A percentile compares a stretch with the other conserved stretches of the same genome.
Conservation (phyloP, 1,140 invertebrate species). For the Cardiocondyla obscurior region DNA sequence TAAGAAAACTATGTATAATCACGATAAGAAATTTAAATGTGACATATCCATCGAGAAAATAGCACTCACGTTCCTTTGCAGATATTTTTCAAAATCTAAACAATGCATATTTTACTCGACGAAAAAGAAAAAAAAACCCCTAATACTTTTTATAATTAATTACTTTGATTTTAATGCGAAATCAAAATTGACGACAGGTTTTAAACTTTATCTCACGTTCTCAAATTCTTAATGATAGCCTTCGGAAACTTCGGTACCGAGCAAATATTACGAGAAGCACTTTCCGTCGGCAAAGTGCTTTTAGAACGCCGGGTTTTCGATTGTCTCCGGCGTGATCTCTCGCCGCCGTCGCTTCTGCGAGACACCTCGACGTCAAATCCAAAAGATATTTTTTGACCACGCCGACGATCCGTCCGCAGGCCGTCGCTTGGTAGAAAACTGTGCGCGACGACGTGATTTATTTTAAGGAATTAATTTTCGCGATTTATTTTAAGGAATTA, state of each 20-base stretch:
- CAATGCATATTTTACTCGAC: too few relatives aligned
- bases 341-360: slow-evolving; percentile 27
- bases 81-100: too few relatives aligned
- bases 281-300: slow-evolving; percentile 16
- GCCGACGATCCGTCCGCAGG: slow-evolving; percentile 24
- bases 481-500: slow-evolving; percentile 53
- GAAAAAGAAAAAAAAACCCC: too few relatives aligned
- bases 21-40: too few relatives aligned
- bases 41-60: too few relatives aligned
- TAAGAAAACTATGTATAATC: too few relatives aligned
- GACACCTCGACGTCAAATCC: slow-evolving; percentile 27
- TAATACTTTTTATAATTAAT: too few relatives aligned
- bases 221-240: neutral
- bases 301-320: slow-evolving; percentile 42
- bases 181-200: neutral
- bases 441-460: slow-evolving; percentile 14
- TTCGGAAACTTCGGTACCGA: neutral
- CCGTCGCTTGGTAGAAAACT: slow-evolving; percentile 19
- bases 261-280: slow-evolving; percentile 16
- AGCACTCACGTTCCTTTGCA: too few relatives aligned
- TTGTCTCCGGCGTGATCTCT: slow-evolving; percentile 23
- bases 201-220: neutral
- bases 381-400: slow-evolving; percentile 20
- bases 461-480: slow-evolving; percentile 55
- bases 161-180: neutral